Percentiles rank a stretch among this genome's conserved stretches.
phyloP scores from a whole-genome alignment of 2,888 invertebrate species.

The Tiliacea aurago region DNA sequence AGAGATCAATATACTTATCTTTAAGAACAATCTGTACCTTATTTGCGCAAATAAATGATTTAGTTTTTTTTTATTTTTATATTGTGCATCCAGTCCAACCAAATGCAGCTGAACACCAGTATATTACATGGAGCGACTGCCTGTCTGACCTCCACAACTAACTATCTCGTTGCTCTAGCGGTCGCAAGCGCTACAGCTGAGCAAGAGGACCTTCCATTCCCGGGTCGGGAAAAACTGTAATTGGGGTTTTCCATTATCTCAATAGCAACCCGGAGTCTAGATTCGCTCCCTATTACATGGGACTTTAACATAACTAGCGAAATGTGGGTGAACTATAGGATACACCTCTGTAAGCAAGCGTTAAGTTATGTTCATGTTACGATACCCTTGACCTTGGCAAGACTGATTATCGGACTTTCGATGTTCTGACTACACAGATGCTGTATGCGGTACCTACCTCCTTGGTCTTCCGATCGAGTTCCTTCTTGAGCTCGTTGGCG shows the following conservation, averaged over 20 bases:
- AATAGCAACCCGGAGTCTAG: too few species aligned
- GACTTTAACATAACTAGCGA: too few species aligned
- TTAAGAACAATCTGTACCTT: too few species aligned
- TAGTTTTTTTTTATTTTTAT: too few species aligned
- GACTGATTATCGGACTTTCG: neutral
- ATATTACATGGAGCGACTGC: neutral
- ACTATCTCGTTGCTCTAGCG: neutral
- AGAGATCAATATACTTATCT: too few species aligned
- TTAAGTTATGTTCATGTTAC: neutral
- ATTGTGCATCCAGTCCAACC: too few species aligned
- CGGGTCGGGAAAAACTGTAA: neutral
- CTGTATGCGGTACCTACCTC: constrained; percentile 72
- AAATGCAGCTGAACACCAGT: neutral
- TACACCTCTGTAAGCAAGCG: neutral
- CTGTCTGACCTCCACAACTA: neutral
- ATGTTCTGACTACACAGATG: neutral
- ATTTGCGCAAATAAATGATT: too few species aligned
- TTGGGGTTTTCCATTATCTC: too few species aligned
- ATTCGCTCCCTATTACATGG: neutral
- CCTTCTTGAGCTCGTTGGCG: constrained; percentile 66
- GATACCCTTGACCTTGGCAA: neutral
- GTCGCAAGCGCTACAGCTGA: neutral
- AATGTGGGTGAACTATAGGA: neutral
- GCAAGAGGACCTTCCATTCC: neutral
- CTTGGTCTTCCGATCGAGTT: constrained; percentile 70